phyloP scores from a whole-genome alignment of 2,888 invertebrate genomes.

The Euplexia lucipara region DNA sequence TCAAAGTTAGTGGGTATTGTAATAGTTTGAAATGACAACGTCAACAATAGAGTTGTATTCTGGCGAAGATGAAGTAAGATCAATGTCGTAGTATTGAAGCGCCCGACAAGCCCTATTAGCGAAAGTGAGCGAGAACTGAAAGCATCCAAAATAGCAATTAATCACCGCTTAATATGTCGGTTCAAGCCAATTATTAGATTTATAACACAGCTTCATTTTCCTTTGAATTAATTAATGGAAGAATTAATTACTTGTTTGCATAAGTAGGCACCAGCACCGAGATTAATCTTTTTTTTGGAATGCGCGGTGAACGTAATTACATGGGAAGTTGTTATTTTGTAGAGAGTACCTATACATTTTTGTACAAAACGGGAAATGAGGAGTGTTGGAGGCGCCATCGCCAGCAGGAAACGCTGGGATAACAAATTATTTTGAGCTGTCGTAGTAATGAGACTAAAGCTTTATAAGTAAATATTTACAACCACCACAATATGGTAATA shows the following conservation, averaged over 20 bases:
- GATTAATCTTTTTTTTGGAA: constrained; percentile 30
- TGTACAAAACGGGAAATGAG: constrained; percentile 37
- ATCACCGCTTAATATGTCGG: constrained; percentile 54
- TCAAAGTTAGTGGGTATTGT: constrained; percentile 3
- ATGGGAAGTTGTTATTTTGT: constrained; percentile 31
- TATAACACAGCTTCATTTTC: constrained; percentile 45
- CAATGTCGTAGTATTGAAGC: constrained; percentile 42
- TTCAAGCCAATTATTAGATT: constrained; percentile 50
- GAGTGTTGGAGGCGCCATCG: constrained; percentile 17
- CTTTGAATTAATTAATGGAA: constrained; percentile 44
- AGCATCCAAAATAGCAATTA: constrained; percentile 51
- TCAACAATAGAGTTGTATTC: constrained; percentile 52
- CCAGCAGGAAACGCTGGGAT: constrained; percentile 28
- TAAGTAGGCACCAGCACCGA: constrained; percentile 9
- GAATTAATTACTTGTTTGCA: constrained; percentile 49
- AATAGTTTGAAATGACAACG: constrained; percentile 24
- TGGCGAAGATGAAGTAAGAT: constrained; percentile 41
- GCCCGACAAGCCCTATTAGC: constrained; percentile 38
- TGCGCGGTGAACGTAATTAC: constrained; percentile 21
- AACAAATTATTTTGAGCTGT: constrained; percentile 16
- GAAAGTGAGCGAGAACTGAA: constrained; percentile 48
- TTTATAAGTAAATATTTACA: constrained; percentile 15
- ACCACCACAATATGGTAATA: neutral
- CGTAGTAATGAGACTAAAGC: constrained; percentile 5
- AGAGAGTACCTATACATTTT: constrained; percentile 28